These are phyloP conservation scores for Urophycis tenuis DNA, from an alignment of 2,797 vertebrate species.

Conservation along the genomic window DNA sequence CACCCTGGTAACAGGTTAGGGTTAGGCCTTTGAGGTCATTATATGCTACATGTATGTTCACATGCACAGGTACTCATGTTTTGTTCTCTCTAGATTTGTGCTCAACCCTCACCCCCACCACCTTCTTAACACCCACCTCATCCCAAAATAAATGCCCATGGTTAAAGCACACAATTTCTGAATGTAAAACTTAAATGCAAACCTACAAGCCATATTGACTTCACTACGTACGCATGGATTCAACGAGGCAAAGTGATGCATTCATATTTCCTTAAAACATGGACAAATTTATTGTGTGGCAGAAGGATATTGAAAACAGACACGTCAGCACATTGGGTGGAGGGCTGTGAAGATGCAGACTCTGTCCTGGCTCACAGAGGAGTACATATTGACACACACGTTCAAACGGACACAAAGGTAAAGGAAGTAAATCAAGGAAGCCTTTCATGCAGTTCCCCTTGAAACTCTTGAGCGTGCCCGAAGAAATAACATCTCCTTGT, in stretches of 20 bases:
- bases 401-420: background rate
- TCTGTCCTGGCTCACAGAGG: background rate
- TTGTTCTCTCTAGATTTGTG: background rate
- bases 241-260: background rate
- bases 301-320: background rate
- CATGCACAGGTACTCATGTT: background rate
- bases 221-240: background rate
- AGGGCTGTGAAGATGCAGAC: background rate
- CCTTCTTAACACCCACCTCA: background rate
- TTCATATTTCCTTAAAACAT: background rate
- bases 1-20: no score
- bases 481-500: background rate
- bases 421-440: background rate
- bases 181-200: background rate
- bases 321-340: background rate
- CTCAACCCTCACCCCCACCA: background rate
- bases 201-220: background rate
- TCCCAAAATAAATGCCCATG: background rate
- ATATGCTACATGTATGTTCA: background rate
- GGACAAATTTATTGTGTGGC: background rate
- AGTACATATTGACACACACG: background rate
- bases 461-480: background rate
- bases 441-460: conserved; percentile 3
- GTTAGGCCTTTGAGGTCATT: background rate
- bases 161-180: background rate